Evolutionary conservation across 1,140 invertebrate genomes (phyloP).

Genomic region (Lordiphosa stackelbergi): DNA sequence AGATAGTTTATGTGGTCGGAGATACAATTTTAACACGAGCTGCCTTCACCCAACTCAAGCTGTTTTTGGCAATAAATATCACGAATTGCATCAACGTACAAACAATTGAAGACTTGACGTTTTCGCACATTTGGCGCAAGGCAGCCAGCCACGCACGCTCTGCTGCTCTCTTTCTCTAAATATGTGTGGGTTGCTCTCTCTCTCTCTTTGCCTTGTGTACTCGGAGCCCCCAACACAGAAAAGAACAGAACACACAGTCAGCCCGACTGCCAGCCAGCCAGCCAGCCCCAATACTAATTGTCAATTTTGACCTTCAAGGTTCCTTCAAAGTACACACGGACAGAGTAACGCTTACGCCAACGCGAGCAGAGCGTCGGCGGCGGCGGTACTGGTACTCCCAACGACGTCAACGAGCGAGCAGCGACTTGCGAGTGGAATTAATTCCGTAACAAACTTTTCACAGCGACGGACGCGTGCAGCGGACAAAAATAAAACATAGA

Average conservation of each 20-base stretch:
- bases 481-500: constrained; percentile 57
- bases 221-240: constrained; percentile 4
- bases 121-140: constrained; percentile 6
- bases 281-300: constrained; percentile 64
- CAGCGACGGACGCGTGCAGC: constrained; percentile 70
- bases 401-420: constrained; percentile 42
- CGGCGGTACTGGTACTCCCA: constrained; percentile 14
- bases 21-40: too few relatives aligned
- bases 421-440: constrained; percentile 53
- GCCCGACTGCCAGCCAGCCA: constrained; percentile 16
- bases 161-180: not conserved
- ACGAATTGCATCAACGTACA: constrained; percentile 1
- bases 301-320: constrained; percentile 77
- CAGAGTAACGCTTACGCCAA: constrained; percentile 23
- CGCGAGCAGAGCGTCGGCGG: constrained; percentile 14
- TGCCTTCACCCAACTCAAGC: too few relatives aligned
- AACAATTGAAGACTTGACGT: constrained; percentile 20
- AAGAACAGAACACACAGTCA: not conserved
- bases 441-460: constrained; percentile 74
- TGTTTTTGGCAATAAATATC: not conserved
- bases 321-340: constrained; percentile 70
- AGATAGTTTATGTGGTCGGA: too few relatives aligned
- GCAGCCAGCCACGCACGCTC: not conserved
- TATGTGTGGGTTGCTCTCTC: not conserved
- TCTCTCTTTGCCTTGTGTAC: constrained; percentile 26